Evolutionary conservation across 2,113 vertebrate genomes (phyloP), one percentile per base, ranked within the genome.

Genomic region (Dicerorhinus sumatrensis): DNA sequence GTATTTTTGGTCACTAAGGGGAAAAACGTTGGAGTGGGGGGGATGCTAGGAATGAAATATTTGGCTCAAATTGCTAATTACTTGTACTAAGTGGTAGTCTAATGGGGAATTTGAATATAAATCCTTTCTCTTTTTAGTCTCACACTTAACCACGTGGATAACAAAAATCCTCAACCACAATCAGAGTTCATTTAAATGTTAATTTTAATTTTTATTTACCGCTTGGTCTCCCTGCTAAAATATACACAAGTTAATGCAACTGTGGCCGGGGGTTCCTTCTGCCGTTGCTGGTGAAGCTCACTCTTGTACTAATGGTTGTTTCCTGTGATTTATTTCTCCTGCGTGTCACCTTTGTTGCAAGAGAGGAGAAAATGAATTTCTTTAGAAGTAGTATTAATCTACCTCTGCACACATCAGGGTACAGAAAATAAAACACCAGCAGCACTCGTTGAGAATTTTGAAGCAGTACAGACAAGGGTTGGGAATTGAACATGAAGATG

Each of bases 111-210:
- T 93, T 75, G 76, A 91, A 51, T 79, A 97, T 39, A 95, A 97
- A 97, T 76, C 82, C 85, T 51, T 36, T 12, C 60, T 75, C 88
- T 46, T 94, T 96, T 91, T 72, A 62, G 46, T 91, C 31, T 67
- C 84, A 90, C 27, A 46, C 72, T 81, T 95, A 94, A 70, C 16
- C 21, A 11, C 11, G 77, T 82, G 96, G 96, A 94, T 79, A 82
- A 93, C 72, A 88, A 69, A 98, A 98, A 56, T 58, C 31, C 16
- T 84, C 90, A 67, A 29, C 51, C 18, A 72, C 94, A 96, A 89
- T 97, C 97, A 91, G 72, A 91, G 96, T 93, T 97, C 96, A 97
- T 98, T 97, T 94, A 91, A 88, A 97, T 96, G 98, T 94, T 97
- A 88, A 97, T 97, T 97, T 94, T 95, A 69, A 91, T 97, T 97